Percentiles rank a stretch among this genome's conserved stretches.
Conservation (phyloP, 2,888 invertebrate genomes). For the Dolichopus griseipennis region DNA sequence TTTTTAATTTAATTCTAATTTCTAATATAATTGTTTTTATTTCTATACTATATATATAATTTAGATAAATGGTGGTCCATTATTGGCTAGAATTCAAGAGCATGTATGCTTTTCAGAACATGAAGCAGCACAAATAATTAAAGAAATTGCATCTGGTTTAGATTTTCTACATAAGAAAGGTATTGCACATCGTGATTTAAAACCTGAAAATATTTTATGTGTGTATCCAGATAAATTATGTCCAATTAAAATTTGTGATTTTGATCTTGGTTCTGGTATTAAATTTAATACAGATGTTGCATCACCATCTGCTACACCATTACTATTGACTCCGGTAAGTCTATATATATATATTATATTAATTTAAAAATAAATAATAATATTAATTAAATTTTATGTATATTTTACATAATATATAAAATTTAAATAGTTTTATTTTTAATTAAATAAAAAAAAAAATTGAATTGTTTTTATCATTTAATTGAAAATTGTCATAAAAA, state of each 20-base stretch:
- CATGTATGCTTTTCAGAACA: conserved; percentile 89
- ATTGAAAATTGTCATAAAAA: neutral
- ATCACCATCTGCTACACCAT: conserved; percentile 86
- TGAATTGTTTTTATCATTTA: neutral
- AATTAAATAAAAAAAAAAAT: neutral
- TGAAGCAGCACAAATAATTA: conserved; percentile 89
- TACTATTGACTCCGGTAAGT: conserved; percentile 85
- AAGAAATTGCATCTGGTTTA: conserved; percentile 88
- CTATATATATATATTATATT: too few relatives aligned
- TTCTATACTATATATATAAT: conserved; percentile 21
- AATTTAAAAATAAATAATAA: too few relatives aligned
- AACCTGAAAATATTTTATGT: conserved; percentile 97
- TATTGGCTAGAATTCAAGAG: conserved; percentile 88
- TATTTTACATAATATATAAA: too few relatives aligned
- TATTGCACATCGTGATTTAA: conserved; percentile 88
- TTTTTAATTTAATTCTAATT: too few relatives aligned
- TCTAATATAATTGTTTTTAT: neutral
- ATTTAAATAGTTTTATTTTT: neutral
- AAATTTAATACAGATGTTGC: conserved; percentile 76
- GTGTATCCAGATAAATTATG: conserved; percentile 78
- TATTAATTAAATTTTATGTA: too few relatives aligned
- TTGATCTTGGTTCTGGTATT: conserved; percentile 93
- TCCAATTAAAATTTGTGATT: conserved; percentile 96
- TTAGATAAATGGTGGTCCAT: conserved; percentile 83
- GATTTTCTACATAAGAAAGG: conserved; percentile 93